phyloP scores from a whole-genome alignment of 2,797 vertebrate species.

The Sarcophilus harrisii region DNA sequence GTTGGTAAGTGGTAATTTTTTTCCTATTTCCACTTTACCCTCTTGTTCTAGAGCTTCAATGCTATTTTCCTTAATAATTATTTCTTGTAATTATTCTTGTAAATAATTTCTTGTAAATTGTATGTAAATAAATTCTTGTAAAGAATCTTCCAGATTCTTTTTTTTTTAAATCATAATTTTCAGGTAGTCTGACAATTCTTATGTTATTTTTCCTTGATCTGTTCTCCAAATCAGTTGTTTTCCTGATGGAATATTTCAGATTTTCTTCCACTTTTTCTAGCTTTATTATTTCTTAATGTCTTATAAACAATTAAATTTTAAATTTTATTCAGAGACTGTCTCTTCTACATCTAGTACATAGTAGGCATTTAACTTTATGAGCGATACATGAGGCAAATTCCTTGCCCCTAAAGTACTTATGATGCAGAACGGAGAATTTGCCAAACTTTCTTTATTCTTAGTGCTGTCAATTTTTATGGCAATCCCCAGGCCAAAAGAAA shows the following conservation, averaged over 20 bases:
- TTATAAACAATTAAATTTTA: background rate
- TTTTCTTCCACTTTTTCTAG: background rate
- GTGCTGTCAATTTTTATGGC: background rate
- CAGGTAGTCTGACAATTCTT: background rate
- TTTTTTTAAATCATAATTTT: background rate
- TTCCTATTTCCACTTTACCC: background rate
- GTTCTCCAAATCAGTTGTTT: background rate
- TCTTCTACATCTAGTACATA: background rate
- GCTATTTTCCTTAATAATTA: background rate
- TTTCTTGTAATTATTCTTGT: background rate
- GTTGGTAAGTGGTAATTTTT: background rate
- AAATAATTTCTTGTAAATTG: background rate
- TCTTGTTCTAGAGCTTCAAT: background rate
- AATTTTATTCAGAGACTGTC: background rate
- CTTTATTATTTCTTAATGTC: background rate
- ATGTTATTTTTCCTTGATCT: background rate
- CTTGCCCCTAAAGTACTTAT: background rate
- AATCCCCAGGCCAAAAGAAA: background rate
- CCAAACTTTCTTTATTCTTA: background rate
- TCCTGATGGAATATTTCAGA: background rate
- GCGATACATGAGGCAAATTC: background rate
- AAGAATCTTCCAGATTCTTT: background rate
- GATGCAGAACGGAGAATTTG: background rate
- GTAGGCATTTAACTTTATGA: background rate
- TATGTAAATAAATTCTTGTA: no score